These are phyloP conservation scores for Rhopalosiphum padi DNA, from an alignment of 1,140 invertebrate genomes.

Conservation along the genomic window DNA sequence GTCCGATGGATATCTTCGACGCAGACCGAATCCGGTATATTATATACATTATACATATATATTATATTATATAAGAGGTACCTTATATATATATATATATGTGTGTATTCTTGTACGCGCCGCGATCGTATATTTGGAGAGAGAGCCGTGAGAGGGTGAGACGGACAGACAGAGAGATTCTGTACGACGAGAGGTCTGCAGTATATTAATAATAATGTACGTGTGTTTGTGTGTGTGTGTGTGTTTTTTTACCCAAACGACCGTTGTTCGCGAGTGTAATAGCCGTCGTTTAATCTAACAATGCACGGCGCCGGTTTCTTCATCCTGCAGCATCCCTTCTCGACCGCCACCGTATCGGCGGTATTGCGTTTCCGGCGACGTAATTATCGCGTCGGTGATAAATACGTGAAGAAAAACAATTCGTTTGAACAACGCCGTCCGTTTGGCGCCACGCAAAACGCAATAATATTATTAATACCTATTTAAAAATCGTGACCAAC, in stretches of 20 bases:
- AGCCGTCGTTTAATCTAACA: slow-evolving; percentile 35
- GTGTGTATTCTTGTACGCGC: background rate
- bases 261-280: slow-evolving; percentile 31
- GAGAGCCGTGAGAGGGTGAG: background rate
- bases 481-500: slow-evolving; percentile 6
- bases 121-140: background rate
- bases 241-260: slow-evolving; percentile 21
- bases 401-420: background rate
- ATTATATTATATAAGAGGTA: background rate
- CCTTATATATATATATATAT: background rate
- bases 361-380: background rate
- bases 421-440: background rate
- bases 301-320: slow-evolving; percentile 16
- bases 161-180: background rate
- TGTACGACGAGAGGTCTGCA: background rate
- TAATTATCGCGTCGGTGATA: slow-evolving; percentile 19
- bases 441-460: background rate
- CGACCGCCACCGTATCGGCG: background rate
- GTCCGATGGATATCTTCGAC: slow-evolving; percentile 6
- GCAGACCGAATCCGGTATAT: background rate
- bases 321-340: background rate
- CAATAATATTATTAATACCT: background rate
- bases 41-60: background rate
- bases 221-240: background rate
- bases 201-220: background rate